Evolutionary conservation across 2,113 vertebrate species (phyloP), one percentile per base, ranked within the genome.

Genomic region (Ursus arctos): DNA sequence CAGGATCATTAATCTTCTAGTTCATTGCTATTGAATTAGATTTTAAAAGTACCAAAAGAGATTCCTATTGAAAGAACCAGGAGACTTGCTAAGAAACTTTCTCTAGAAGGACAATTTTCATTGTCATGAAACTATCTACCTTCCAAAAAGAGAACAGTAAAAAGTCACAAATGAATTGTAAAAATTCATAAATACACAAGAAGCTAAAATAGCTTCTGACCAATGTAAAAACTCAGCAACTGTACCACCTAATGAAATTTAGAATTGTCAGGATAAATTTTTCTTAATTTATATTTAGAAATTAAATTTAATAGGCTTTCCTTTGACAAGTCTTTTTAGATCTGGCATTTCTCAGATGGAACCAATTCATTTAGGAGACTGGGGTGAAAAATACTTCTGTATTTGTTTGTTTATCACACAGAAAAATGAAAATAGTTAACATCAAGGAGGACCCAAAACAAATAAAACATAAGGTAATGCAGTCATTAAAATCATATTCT

Each of bases 281-380:
- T 57, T 28, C 40, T 65, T 43, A 69, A 49, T 81, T 85, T 90
- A 67, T 36, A 49, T 77, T 94, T 63, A 92, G 51, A 89, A 86
- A 81, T 92, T 55, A 88, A 82, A 85, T 24, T 33, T 21, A 69
- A 88, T 26, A 71, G 9, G 9, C 16, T 86, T 88, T 26, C 28
- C 22, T 92, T 81, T 92, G 79, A 84, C 63, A 97, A 76, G 31
- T 71, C 13, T 82, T 91, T n/a, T 74, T 53, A 85, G n/a, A 55
- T 0, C 7, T 93, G 67, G 57, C 3, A 91, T 71, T 97, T 92
- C 33, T 4, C 3, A 5, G 16, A 19, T 33, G 43, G 31, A 51
- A 9, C 67, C 36, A 89, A 71, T 71, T 55, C 11, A 51, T 71
- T 88, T 57, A 72, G 31, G 19, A 82, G 24, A 82, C 13, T 21